phyloP scores from a whole-genome alignment of 2,888 invertebrate genomes.

The Hyalella azteca region DNA sequence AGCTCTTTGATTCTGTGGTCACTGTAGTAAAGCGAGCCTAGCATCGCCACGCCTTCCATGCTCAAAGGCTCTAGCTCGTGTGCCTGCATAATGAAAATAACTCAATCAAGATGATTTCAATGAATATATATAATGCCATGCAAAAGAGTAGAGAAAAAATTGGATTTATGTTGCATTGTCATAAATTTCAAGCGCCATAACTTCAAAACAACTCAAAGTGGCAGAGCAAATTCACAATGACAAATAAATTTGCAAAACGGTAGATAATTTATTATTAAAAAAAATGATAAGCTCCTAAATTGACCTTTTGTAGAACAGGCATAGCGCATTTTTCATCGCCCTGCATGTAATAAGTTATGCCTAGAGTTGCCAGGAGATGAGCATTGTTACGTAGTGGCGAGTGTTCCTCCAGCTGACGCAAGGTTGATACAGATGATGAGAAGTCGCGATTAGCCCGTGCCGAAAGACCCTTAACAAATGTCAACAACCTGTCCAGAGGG shows the following conservation, averaged over 20 bases:
- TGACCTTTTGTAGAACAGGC: conserved; percentile 64
- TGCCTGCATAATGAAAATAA: too few relatives aligned
- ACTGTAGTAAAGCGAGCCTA: conserved; percentile 67
- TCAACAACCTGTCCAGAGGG: conserved; percentile 62
- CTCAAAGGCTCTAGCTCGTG: conserved; percentile 68
- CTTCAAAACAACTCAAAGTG: too few relatives aligned
- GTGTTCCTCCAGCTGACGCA: conserved; percentile 72
- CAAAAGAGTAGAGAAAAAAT: too few relatives aligned
- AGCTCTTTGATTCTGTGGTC: conserved; percentile 66
- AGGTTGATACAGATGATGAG: conserved; percentile 71
- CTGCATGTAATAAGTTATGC: conserved; percentile 75
- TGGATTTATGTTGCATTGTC: too few relatives aligned
- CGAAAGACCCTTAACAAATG: conserved; percentile 67
- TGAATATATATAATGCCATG: too few relatives aligned
- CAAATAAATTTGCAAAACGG: too few relatives aligned
- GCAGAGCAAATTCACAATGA: too few relatives aligned
- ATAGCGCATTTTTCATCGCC: conserved; percentile 75
- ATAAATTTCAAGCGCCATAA: too few relatives aligned
- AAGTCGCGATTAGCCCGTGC: conserved; percentile 74
- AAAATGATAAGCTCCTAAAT: too few relatives aligned
- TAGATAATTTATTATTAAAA: too few relatives aligned
- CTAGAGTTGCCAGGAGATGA: conserved; percentile 72
- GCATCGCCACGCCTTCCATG: conserved; percentile 71
- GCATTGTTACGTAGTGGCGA: conserved; percentile 73
- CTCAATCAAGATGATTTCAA: too few relatives aligned